Conservation (phyloP, 1,140 invertebrate genomes). For the Drosophila suzukii region DNA sequence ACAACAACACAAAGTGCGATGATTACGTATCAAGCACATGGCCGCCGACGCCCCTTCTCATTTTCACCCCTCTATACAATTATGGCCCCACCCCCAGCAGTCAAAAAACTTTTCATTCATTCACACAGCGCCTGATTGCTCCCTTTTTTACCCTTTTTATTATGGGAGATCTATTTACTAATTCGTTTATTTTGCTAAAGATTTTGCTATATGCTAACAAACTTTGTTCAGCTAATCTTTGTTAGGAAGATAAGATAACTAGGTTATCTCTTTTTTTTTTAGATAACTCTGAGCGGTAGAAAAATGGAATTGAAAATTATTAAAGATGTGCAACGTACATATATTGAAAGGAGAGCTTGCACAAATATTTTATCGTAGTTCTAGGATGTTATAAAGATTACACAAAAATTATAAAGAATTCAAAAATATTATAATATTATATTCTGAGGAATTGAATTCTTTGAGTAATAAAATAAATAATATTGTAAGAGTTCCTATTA, state of each 20-base stretch:
- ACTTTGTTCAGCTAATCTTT: background rate
- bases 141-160: slow-evolving; percentile 6
- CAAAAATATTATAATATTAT: too few species aligned
- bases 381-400: too few species aligned
- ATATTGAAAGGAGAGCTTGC: too few species aligned
- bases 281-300: background rate
- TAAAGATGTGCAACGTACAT: background rate
- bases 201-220: background rate
- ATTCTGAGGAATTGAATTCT: too few species aligned
- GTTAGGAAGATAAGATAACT: background rate
- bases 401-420: too few species aligned
- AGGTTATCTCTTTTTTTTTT: slow-evolving; percentile 11
- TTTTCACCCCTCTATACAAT: slow-evolving; percentile 27
- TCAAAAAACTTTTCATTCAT: slow-evolving; percentile 54
- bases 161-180: slow-evolving; percentile 5
- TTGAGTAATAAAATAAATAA: background rate
- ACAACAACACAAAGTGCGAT: slow-evolving; percentile 44
- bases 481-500: background rate
- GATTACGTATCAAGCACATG: slow-evolving; percentile 63
- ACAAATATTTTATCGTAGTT: too few species aligned
- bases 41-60: slow-evolving; percentile 37
- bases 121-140: slow-evolving; percentile 29
- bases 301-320: background rate
- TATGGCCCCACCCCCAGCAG: slow-evolving; percentile 26
- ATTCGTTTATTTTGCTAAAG: background rate